Base-by-base conservation (phyloP, 2,113 vertebrate genomes). In the Catharus fuscescens region DNA sequence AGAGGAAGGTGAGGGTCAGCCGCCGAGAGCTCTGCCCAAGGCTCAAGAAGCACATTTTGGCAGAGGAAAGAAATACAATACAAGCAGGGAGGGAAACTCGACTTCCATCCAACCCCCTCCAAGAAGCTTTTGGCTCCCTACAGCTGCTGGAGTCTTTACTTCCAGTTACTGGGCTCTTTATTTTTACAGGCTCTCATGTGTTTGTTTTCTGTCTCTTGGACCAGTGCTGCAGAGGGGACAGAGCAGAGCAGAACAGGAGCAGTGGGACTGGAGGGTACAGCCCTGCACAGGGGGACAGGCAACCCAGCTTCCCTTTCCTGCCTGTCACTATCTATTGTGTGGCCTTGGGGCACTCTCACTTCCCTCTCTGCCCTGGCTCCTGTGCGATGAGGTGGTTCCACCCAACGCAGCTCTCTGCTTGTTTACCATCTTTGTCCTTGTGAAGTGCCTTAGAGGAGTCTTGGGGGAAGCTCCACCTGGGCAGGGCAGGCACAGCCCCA, bases 31-130 rank as follows among this genome's bases (percentile, higher is more conserved):
- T 98, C 98, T 95, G 96, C 97, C 98, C 97, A 88, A 96, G 88
- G 97, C 96, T 96, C 98, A 98, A 98, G 98, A 99, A 99, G 97
- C 96, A 95, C 94, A 97, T 97, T 98, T 98, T 98, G 98, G 98
- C 98, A 98, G 98, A 98, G 98, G 98, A 99, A 99, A 99, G 98
- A 99, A 98, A 98, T 98, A 98, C 98, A 99, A 99, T 98, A 98
- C 98, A 96, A 95, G 91, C 88, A 91, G 96, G 95, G 94, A 95
- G 96, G 95, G 82, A 94, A 90, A 78, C 86, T 93, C 95, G 36
- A 72, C 90, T 94, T 93, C 90, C 79, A 96, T 91, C 87, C 94
- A 93, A n/a, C 72, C 88, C 96, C 72, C 94, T 95, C 90, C 86
- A 92, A 97, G 94, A 56, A 90, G 88, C 56, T 59, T 59, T 96